Conservation (phyloP, 2,888 invertebrate genomes). For the Rhingia rostrata region DNA sequence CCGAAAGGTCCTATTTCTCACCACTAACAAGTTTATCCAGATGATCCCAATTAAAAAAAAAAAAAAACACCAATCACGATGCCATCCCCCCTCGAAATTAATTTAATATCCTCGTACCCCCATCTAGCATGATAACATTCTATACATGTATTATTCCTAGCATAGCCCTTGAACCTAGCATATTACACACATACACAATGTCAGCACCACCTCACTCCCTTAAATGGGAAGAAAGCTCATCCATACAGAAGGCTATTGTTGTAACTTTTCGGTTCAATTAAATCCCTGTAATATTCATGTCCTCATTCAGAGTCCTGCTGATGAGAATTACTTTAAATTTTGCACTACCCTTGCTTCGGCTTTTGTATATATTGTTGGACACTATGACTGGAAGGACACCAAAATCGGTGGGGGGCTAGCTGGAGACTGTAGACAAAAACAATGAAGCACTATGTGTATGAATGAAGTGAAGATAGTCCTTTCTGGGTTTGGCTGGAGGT, state of each 20-base stretch:
- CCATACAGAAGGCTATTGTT: constrained; percentile 67
- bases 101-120: constrained; percentile 14
- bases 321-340: constrained; percentile 71
- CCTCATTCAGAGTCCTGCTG: constrained; percentile 57
- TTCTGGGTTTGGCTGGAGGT: constrained; percentile 7
- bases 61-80: background rate
- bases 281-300: constrained; percentile 72
- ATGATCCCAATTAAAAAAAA: constrained; percentile 13
- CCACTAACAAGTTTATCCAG: constrained; percentile 9
- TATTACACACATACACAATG: background rate
- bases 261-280: constrained; percentile 74
- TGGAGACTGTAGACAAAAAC: constrained; percentile 24
- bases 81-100: background rate
- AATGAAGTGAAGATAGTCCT: constrained; percentile 33
- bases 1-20: background rate
- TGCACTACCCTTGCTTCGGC: constrained; percentile 14
- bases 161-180: constrained; percentile 31
- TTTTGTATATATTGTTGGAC: constrained; percentile 33
- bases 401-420: constrained; percentile 18
- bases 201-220: too few relatives aligned
- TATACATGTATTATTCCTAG: background rate
- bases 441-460: constrained; percentile 47
- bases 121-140: background rate
- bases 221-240: constrained; percentile 45
- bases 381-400: constrained; percentile 35